A percentile compares a stretch with the other conserved stretches of the same genome.
phyloP scores from a whole-genome alignment of 2,888 invertebrate genomes.

The Trachelus troglodyta region DNA sequence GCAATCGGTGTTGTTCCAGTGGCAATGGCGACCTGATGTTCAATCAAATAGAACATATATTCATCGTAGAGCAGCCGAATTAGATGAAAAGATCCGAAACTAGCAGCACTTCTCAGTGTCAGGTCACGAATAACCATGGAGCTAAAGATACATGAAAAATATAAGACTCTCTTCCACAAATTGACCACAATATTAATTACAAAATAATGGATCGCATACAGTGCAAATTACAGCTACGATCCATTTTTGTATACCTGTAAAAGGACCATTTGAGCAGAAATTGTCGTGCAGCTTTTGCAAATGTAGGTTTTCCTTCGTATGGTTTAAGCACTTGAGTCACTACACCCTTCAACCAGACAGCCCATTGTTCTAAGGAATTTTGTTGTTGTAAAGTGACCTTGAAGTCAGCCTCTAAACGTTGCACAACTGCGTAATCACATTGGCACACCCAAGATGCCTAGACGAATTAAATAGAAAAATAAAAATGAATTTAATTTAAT shows the following conservation, averaged over 20 bases:
- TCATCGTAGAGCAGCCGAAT: slow-evolving; percentile 98
- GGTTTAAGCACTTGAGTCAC: slow-evolving; percentile 91
- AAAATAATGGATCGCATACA: background rate
- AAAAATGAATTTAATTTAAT: slow-evolving; percentile 16
- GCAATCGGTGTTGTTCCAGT: slow-evolving; percentile 93
- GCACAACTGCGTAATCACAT: slow-evolving; percentile 87
- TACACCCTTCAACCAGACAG: slow-evolving; percentile 94
- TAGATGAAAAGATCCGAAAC: slow-evolving; percentile 99
- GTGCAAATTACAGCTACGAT: slow-evolving; percentile 5
- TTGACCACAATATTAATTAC: background rate
- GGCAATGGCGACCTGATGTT: slow-evolving; percentile 94
- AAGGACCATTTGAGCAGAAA: slow-evolving; percentile 99
- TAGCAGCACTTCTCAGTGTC: slow-evolving; percentile 94
- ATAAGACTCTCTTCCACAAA: background rate
- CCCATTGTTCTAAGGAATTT: slow-evolving; percentile 97
- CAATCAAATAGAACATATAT: slow-evolving; percentile 98
- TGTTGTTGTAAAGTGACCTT: slow-evolving; percentile 92
- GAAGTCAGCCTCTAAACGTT: slow-evolving; percentile 91
- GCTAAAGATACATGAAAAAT: slow-evolving; percentile 66
- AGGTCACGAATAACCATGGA: slow-evolving; percentile 98
- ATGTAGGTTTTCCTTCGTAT: slow-evolving; percentile 85
- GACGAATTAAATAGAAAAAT: slow-evolving; percentile 53
- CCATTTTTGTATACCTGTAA: slow-evolving; percentile 76
- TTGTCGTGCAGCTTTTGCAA: slow-evolving; percentile 87
- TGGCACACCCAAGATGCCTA: slow-evolving; percentile 98